Evolutionary conservation across 1,140 invertebrate genomes (phyloP), one percentile per base, ranked within the genome.

Genomic region (Acromyrmex charruanus): DNA sequence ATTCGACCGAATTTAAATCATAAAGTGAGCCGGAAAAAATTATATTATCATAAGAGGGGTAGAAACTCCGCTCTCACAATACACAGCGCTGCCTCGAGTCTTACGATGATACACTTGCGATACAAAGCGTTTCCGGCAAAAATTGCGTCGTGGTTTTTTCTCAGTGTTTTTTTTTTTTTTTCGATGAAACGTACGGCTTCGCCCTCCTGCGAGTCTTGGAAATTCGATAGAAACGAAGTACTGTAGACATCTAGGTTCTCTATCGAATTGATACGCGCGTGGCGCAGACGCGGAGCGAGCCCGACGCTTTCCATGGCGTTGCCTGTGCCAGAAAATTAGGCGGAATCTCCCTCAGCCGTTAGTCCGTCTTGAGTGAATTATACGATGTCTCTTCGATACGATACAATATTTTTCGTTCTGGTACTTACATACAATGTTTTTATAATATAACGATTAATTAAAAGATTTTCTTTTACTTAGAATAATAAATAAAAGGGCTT

Each of bases 201-300:
- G 49, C 16, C n/a, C n/a, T 49, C 9, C 5, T 12, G 12, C 21
- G 21, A 72, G 21, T 75, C 31, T 53, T 82, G n/a, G 10, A 81
- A 81, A 71, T 81, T 58, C 18, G 25, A 14, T 10, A 21, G 35
- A 63, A 74, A 66, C 21, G 58, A 77, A 35, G 39, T 25, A 21
- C 2, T 58, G 14, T 25, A 39, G 18, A 39, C 12, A n/a, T 16
- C 74, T 44, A 66, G 85, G 89, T 14, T 31, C 61, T 25, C 31
- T 2, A 44, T 25, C n/a, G 65, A 55, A 90, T 90, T 86, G 81
- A 88, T 90, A 74, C 89, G 74, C 39, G 61, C 86, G 80, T 90
- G 89, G 49, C 75, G 88, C 86, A 75, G 77, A 80, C 88, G 75
- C 89, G n/a, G 14, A 49, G 35, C 25, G 61, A 80, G 25, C 21